Evolutionary conservation across 2,888 invertebrate genomes (phyloP), one percentile per base, ranked within the genome.

Genomic region (Apodemia hepburni): DNA sequence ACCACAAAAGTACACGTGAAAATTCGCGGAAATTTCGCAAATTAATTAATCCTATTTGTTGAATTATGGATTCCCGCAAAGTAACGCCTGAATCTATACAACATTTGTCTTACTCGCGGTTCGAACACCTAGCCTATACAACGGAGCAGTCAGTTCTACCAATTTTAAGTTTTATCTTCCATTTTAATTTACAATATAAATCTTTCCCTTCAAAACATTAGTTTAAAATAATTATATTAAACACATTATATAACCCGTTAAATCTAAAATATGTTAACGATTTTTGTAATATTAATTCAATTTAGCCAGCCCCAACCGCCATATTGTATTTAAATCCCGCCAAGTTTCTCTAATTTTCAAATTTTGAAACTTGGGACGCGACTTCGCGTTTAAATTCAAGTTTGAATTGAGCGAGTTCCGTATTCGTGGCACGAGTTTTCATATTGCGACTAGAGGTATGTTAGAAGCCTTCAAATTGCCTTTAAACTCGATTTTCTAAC

Each of bases 301-400:
- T 54, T 54, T 27, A 22, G 27, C 22, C 54, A 11, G 54, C 54
- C 54, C 27, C 54, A 54, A 54, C 67, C 68, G 69, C 70, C 71
- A 71, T 70, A 70, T 69, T 71, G 70, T 68, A 68, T 70, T 71
- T 86, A 87, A 87, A 86, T 87, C 84, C 72, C 81, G 62, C 60
- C 58, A 49, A 64, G 58, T 58, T 58, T 58, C 45, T 45, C 67
- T 66, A 70, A 70, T 75, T 76, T 77, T 73, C 81, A 80, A 83
- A 84, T 86, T 84, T 82, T 81, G 85, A 84, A 87, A 83, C 82
- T 83, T 88, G 87, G 85, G 87, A 81, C 75, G 73, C 73, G 87
- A 84, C 86, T 90, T 81, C 83, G 79, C 82, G 79, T 80, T 82
- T 86, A 83, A 87, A 47, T 86, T 84, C 85, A 82, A 89, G 90